A percentile compares a stretch with the other conserved stretches of the same genome.
phyloP scores from a whole-genome alignment of 2,888 invertebrate species.

The Drosophila buzzatii region DNA sequence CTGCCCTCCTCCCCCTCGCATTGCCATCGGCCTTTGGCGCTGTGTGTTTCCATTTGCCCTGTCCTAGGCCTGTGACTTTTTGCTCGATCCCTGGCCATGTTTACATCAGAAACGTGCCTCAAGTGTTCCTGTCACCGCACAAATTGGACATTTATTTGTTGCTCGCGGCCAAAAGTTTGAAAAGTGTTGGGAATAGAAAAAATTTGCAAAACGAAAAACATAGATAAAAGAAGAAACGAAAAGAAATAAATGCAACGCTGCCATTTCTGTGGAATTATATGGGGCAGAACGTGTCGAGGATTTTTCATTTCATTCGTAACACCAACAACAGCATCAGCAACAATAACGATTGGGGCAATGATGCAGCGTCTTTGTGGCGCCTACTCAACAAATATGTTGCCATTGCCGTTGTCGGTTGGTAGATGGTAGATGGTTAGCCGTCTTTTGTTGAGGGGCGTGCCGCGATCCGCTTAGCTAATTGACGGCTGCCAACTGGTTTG shows the following conservation, averaged over 20 bases:
- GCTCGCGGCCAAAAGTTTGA: conserved; percentile 60
- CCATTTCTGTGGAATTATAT: conserved; percentile 59
- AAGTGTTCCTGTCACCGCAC: conserved; percentile 81
- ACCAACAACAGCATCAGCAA: conserved; percentile 27
- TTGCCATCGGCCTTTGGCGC: conserved; percentile 5
- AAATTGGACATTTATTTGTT: conserved; percentile 81
- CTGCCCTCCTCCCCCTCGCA: neutral
- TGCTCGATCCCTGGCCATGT: conserved; percentile 68
- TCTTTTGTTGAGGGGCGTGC: conserved; percentile 64
- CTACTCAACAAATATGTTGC: conserved; percentile 60
- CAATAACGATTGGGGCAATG: conserved; percentile 56
- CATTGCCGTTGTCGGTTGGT: conserved; percentile 30
- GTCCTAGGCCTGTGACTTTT: conserved; percentile 69
- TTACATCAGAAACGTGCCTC: conserved; percentile 81
- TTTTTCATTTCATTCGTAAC: conserved; percentile 56
- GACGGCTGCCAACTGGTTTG: conserved; percentile 73
- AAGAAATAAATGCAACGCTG: conserved; percentile 38
- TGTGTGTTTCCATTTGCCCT: conserved; percentile 34
- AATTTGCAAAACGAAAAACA: conserved; percentile 12
- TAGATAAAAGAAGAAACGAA: conserved; percentile 5
- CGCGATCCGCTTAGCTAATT: conserved; percentile 79
- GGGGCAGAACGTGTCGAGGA: conserved; percentile 76
- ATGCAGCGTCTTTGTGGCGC: conserved; percentile 72
- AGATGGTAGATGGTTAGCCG: conserved; percentile 15
- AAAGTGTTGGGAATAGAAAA: conserved; percentile 50